Base-by-base conservation (phyloP, 2,113 vertebrate species). In the Vidua chalybeata region DNA sequence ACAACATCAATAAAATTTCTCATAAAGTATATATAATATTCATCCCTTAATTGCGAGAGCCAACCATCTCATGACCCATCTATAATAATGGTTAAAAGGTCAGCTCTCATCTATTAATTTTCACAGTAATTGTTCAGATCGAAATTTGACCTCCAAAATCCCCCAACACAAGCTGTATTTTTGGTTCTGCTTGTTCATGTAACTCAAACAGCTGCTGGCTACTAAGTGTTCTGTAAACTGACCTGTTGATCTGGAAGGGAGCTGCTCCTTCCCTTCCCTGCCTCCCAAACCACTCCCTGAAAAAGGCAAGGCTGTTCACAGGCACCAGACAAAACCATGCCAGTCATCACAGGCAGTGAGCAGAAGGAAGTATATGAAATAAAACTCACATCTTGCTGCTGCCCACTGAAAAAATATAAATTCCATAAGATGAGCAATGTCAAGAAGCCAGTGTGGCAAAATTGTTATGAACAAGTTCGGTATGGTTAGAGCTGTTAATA, bases 61-160 rank as follows among this genome's bases (percentile, higher is more conserved):
- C 13, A 37, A 30, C 48, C 26, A 37, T 16, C 18, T 5, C 26
- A 51, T 51, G 35, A 30, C 26, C 18, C n/a, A 51, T 12, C 26
- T 51, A 21, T 11, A 37, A 37, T 26, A 37, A 62, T 28, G 13
- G 48, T 77, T 78, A 89, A 66, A 68, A 27, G 43, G 62, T 78
- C 81, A 87, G 37, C 43, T 67, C 31, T 73, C 46, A 48, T 28
- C 52, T 66, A 61, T 52, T 86, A 7, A 67, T 45, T 97, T 80
- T 81, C 55, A 61, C 35, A 66, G 28, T 72, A 71, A 69, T 58
- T 71, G 33, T 62, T 91, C 39, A 81, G 59, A 48, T 39, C 20
- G 51, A 94, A 93, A 76, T 58, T 37, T 88, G 55, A 83, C 75
- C 89, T 79, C 78, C 66, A 39, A 91, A 94, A 83, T 76, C 30